Evolutionary conservation across 2,888 invertebrate species (phyloP), one percentile per base, ranked within the genome.

Genomic region (Epinotia demarniana): DNA sequence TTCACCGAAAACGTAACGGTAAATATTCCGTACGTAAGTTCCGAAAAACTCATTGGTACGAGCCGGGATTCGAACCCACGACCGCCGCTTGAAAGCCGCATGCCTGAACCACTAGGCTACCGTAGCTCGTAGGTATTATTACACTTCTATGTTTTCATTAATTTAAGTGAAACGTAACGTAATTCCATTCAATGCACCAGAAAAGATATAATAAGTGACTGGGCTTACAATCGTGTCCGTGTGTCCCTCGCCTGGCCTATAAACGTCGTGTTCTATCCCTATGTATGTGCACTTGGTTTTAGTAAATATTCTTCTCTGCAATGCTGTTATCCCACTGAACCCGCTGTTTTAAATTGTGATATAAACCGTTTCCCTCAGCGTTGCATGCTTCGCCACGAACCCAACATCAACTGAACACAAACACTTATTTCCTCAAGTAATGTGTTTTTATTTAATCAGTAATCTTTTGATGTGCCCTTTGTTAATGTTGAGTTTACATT

Each of bases 281-380:
- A 71, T 78, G 39, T 77, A 75, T 78, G 57, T 78, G 76, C 79
- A 78, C 79, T 80, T 77, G 78, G 70, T 78, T 70, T 77, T 46
- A 66, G 27, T 64, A 60, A 75, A 70, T 43, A 68, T 64, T 58
- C 39, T 46, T 67, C 61, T 57, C 46, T 67, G 60, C 75, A 72
- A 72, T 62, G 60, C 67, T 67, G 43, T 61, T 60, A n/a, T 53
- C 49, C 64, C 64, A 74, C 64, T 75, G 60, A 63, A 46, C 49
- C 49, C 72, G 67, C 67, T 64, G 63, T 75, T 66, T 58, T 19
- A 72, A 62, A 61, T 16, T 67, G 71, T 66, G 49, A 64, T 75
- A 18, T 63, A 23, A 49, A 60, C 66, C 43, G 66, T 71, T 71
- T 53, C 60, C 70, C 64, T 49, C 70, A 71, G 53, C 60, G 53